phyloP scores from a whole-genome alignment of 2,113 vertebrate species.

The Scolopax mira region DNA sequence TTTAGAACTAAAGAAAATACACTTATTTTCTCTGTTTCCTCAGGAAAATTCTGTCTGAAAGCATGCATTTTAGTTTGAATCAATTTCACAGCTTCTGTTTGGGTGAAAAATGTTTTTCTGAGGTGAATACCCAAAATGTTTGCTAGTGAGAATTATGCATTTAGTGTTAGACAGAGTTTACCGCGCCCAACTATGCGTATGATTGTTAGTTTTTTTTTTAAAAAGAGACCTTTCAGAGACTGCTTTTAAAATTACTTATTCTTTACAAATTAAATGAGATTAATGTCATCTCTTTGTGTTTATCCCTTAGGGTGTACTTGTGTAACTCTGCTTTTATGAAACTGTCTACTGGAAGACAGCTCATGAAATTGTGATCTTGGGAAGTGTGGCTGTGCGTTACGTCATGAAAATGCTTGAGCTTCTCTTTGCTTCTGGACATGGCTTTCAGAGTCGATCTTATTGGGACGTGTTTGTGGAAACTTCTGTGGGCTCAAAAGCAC shows the following conservation, averaged over 20 bases:
- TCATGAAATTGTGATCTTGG: fast-evolving
- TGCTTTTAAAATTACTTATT: neutral
- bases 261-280: neutral
- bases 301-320: neutral
- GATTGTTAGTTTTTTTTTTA: fast-evolving
- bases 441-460: neutral
- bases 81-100: neutral
- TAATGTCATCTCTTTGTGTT: neutral
- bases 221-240: neutral
- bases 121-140: neutral
- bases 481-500: neutral
- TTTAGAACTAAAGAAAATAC: neutral
- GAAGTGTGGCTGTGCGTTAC: fast-evolving
- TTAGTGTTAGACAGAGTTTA: neutral
- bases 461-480: fast-evolving
- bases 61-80: neutral
- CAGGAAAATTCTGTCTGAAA: neutral
- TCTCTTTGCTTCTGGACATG: neutral
- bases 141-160: neutral
- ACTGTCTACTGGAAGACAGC: too few relatives aligned
- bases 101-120: neutral
- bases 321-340: neutral
- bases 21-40: neutral
- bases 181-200: fast-evolving
- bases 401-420: fast-evolving